Evolutionary conservation across 2,797 vertebrate species (phyloP).

Genomic region (Danionella dracula): DNA sequence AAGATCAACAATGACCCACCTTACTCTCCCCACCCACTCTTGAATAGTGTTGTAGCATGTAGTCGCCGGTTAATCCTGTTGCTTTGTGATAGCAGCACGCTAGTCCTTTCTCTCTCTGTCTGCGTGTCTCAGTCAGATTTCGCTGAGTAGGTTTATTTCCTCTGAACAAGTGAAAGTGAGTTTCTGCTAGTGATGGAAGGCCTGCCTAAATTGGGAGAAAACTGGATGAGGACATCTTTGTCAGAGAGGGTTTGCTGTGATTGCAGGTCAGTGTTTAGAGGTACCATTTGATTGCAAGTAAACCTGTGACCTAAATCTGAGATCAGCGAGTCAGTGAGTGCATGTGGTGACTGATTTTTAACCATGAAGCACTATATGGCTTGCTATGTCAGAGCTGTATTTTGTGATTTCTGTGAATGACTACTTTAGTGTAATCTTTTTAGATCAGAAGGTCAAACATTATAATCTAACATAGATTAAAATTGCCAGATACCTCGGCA

Average conservation of each 20-base stretch:
- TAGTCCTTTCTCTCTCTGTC: neutral
- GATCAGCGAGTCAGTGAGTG: neutral
- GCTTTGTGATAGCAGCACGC: neutral
- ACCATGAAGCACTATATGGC: too few species aligned
- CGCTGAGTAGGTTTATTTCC: too few species aligned
- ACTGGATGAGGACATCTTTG: neutral
- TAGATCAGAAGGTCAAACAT: too few species aligned
- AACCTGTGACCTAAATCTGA: neutral
- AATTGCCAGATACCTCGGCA: too few species aligned
- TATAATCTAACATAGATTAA: too few species aligned
- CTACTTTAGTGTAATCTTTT: too few species aligned
- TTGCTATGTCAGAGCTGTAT: too few species aligned
- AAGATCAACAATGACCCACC: neutral
- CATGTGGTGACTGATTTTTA: neutral
- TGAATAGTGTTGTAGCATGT: constrained; percentile 27
- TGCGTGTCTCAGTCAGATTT: too few species aligned
- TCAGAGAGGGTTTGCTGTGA: neutral
- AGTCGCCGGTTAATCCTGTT: constrained; percentile 17
- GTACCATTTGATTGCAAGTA: neutral
- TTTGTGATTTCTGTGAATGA: too few species aligned
- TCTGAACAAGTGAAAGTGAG: neutral
- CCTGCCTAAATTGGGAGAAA: neutral
- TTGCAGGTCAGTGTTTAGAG: constrained; percentile 23
- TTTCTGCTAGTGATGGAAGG: neutral
- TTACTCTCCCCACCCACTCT: constrained; percentile 1